Base-by-base conservation (phyloP, 1,140 invertebrate genomes). In the Pseudomyrmex pallidus region DNA sequence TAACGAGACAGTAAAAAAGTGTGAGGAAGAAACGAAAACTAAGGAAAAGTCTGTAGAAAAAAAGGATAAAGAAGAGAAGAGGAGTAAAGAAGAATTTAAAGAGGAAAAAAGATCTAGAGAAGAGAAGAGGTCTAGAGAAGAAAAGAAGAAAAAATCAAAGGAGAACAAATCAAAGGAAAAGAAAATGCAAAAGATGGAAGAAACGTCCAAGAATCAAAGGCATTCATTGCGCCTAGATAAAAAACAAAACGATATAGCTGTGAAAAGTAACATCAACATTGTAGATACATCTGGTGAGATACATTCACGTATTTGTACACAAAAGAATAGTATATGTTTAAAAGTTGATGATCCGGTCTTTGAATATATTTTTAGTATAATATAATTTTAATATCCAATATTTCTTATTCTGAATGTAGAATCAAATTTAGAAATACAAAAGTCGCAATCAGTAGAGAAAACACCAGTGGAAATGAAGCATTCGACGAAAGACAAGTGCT, bases 231-330 rank as follows among this genome's bases (percentile, higher is more conserved):
- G 87, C 92, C 76, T 89, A 15, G 87, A 90, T 10, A 89, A 91
- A 46, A 88, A 91, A 13, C 83, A 90, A 0, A 90, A 73, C 70
- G 87, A 85, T 64, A 52, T 72, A 22, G 66, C 76, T 80, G 56
- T 83, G 4, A 93, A 92, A 74, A 73, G 52, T 82, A 90, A 87
- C 54, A 50, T 91, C 2, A 94, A 93, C 82, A 92, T 94, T 82
- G 91, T 93, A n/a, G 93, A 94, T 74, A 94, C 93, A 91, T 92
- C 92, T 78, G 94, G 93, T 94, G 82, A 87, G 54, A 73, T 5
- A 15, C 50, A 74, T 48, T 74, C 4, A 63, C 7, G 35, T 35
- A 35, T 35, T 35, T 0, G 35, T 35, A 35, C 35, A 35, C 7
- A 35, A 35, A 35, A 35, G 5, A 35, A 35, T 35, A 7, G 5